phyloP scores from a whole-genome alignment of 2,888 invertebrate species.

The Ophioninae sp. region DNA sequence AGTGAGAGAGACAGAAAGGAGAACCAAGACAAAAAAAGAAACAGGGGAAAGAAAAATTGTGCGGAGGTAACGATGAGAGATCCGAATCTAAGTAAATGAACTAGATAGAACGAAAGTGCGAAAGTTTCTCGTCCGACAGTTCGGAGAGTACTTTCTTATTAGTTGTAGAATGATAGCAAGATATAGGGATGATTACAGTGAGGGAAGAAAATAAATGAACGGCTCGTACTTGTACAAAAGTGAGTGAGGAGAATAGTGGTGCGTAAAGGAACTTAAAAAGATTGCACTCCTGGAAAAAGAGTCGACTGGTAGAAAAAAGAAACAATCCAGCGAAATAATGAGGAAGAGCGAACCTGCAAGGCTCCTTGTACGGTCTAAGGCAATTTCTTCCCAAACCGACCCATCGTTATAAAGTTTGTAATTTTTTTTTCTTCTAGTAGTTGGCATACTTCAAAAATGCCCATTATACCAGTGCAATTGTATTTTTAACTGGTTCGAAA shows the following conservation, averaged over 20 bases:
- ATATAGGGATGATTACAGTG: conserved; percentile 14
- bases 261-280: conserved; percentile 55
- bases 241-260: conserved; percentile 30
- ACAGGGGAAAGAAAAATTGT: conserved; percentile 20
- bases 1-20: conserved; percentile 1
- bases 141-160: conserved; percentile 60
- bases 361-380: neutral
- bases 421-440: neutral
- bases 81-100: conserved; percentile 60
- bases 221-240: conserved; percentile 34
- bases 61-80: conserved; percentile 45
- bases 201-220: conserved; percentile 59
- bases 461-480: neutral
- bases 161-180: conserved; percentile 50
- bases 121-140: conserved; percentile 61
- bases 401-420: neutral
- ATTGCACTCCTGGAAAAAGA: conserved; percentile 42
- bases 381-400: neutral
- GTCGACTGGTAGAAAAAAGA: conserved; percentile 66
- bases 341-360: neutral
- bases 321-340: conserved; percentile 63
- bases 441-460: no score
- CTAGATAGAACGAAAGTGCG: conserved; percentile 49
- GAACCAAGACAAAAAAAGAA: neutral
- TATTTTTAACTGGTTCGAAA: neutral